Percentiles rank a stretch among this genome's conserved stretches.
These are phyloP conservation scores for Antitype chi DNA, from an alignment of 2,888 invertebrate genomes.

Conservation along the genomic window DNA sequence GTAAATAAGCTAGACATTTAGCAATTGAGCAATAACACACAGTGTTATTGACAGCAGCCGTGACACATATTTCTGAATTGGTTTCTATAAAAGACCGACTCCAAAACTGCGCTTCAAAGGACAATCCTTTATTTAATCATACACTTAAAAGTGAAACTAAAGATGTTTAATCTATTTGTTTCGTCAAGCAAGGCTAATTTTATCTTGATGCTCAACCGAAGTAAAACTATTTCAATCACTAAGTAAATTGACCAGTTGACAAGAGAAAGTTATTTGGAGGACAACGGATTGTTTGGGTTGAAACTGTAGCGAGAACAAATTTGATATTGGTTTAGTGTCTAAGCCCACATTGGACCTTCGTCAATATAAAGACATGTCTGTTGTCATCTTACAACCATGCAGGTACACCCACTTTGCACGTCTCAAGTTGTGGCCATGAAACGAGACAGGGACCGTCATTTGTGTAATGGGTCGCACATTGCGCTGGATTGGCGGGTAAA, in stretches of 20 bases:
- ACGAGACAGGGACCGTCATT: slow-evolving; percentile 9
- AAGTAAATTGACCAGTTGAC: slow-evolving; percentile 50
- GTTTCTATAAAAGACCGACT: not conserved
- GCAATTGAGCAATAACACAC: slow-evolving; percentile 17
- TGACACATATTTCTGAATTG: slow-evolving; percentile 30
- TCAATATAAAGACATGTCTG: slow-evolving; percentile 57
- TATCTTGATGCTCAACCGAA: slow-evolving; percentile 41
- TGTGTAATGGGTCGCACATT: too few relatives aligned
- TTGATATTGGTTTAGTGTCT: slow-evolving; percentile 53
- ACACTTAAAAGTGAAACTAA: slow-evolving; percentile 25
- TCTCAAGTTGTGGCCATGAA: slow-evolving; percentile 37
- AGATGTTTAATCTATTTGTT: slow-evolving; percentile 30
- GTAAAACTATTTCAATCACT: slow-evolving; percentile 53
- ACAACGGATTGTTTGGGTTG: slow-evolving; percentile 54
- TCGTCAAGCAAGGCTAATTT: slow-evolving; percentile 50
- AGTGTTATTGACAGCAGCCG: slow-evolving; percentile 20
- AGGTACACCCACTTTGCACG: slow-evolving; percentile 48
- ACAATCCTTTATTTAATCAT: slow-evolving; percentile 2
- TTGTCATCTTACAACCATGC: slow-evolving; percentile 62
- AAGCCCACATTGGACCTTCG: slow-evolving; percentile 60
- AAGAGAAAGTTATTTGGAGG: slow-evolving; percentile 67
- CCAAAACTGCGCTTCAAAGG: not conserved
- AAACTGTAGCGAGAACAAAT: slow-evolving; percentile 43
- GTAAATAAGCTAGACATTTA: slow-evolving; percentile 6
- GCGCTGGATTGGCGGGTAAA: too few relatives aligned